Evolutionary conservation across 2,113 vertebrate species (phyloP).

Genomic region (Pseudonaja textilis): DNA sequence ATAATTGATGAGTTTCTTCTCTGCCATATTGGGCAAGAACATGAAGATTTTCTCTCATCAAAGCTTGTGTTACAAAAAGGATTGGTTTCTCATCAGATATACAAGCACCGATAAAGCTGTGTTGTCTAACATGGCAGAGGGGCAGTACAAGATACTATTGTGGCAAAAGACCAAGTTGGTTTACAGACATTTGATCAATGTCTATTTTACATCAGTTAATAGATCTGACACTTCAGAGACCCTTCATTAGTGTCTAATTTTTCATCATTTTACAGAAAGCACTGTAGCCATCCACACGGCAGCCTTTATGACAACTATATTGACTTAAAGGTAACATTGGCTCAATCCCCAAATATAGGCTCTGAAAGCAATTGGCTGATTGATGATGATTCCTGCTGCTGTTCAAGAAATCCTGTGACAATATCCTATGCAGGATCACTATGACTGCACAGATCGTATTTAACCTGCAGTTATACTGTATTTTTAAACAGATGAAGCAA

Average conservation of each 20-base stretch:
- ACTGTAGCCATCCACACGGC: neutral
- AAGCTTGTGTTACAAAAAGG: neutral
- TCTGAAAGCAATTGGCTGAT: neutral
- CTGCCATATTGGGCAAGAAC: neutral
- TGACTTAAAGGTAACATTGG: neutral
- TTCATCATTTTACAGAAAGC: neutral
- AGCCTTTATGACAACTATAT: neutral
- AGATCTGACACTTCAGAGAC: neutral
- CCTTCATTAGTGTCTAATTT: neutral
- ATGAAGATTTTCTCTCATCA: neutral
- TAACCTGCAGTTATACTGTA: neutral
- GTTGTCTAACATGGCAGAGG: neutral
- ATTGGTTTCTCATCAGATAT: neutral
- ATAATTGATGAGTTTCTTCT: neutral
- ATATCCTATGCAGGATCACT: neutral
- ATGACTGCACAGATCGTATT: neutral
- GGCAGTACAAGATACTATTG: neutral
- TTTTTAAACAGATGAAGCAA: neutral
- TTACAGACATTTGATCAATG: neutral
- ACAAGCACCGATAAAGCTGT: neutral
- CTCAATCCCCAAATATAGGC: neutral
- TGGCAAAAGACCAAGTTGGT: neutral
- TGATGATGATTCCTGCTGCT: neutral
- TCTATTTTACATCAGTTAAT: neutral
- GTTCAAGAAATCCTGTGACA: neutral